Percentiles rank a stretch among this genome's conserved stretches.
Evolutionary conservation across 2,888 invertebrate genomes (phyloP).

Genomic region (Thymelicus sylvestris): DNA sequence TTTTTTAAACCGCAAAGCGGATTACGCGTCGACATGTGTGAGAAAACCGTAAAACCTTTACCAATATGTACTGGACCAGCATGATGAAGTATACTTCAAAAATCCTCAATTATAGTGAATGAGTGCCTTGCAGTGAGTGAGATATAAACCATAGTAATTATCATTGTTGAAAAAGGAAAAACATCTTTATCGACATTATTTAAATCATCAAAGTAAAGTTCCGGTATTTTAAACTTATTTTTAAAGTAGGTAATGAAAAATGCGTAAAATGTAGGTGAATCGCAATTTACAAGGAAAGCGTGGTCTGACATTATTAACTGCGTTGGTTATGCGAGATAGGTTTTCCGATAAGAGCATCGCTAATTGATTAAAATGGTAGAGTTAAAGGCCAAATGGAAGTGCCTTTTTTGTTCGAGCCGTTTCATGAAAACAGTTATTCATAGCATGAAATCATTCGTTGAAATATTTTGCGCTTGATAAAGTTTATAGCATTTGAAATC

Average conservation of each 20-base stretch:
- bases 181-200: no score
- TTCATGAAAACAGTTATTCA: constrained; percentile 28
- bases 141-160: no score
- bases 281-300: constrained; percentile 7
- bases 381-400: constrained; percentile 33
- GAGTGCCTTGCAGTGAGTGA: no score
- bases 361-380: constrained; percentile 34
- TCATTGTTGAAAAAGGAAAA: no score
- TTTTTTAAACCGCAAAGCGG: neutral
- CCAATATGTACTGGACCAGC: neutral
- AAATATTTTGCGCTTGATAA: neutral
- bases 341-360: constrained; percentile 37
- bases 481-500: neutral
- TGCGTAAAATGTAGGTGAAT: constrained; percentile 6
- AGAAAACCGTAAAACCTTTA: neutral
- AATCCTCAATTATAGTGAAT: neutral
- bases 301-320: constrained; percentile 3
- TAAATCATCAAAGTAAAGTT: no score
- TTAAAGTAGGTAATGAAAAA: constrained; percentile 5
- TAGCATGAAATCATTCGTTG: neutral
- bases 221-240: neutral
- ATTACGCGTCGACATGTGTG: neutral
- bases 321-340: constrained; percentile 22
- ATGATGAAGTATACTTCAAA: neutral
- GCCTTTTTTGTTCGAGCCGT: constrained; percentile 20